phyloP scores from a whole-genome alignment of 2,888 invertebrate genomes.

The Tiliacea aurago region DNA sequence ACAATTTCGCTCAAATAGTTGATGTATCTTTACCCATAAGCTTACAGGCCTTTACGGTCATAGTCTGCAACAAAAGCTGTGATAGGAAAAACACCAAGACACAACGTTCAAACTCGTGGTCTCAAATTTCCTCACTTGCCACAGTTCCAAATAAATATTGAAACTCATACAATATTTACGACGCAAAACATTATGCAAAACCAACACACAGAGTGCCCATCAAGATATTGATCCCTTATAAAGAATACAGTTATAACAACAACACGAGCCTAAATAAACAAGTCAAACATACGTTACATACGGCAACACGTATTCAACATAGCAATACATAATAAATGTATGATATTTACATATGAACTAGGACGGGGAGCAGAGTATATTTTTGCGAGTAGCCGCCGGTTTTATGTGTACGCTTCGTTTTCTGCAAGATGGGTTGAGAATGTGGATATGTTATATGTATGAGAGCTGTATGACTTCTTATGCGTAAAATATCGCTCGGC shows the following conservation, averaged over 20 bases:
- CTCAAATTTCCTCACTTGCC: background rate
- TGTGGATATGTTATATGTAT: conserved; percentile 43
- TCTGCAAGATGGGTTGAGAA: conserved; percentile 48
- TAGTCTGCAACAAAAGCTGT: background rate
- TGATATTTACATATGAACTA: conserved; percentile 64
- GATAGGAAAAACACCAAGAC: conserved; percentile 2
- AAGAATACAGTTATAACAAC: conserved; percentile 63
- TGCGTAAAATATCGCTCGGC: conserved; percentile 28
- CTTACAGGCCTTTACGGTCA: background rate
- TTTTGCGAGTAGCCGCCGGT: conserved; percentile 61
- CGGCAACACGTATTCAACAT: conserved; percentile 62
- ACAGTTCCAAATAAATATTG: conserved; percentile 44
- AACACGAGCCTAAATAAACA: conserved; percentile 66
- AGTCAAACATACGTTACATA: conserved; percentile 55
- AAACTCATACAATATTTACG: conserved; percentile 53
- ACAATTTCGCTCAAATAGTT: background rate
- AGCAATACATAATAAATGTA: conserved; percentile 63
- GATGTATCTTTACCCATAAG: background rate
- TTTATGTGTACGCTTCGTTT: conserved; percentile 60
- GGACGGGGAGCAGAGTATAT: conserved; percentile 56
- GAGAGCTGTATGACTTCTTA: conserved; percentile 21
- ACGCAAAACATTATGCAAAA: conserved; percentile 53
- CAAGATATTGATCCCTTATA: conserved; percentile 64
- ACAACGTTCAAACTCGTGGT: background rate
- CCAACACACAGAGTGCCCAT: conserved; percentile 59